Evolutionary conservation across 2,888 invertebrate genomes (phyloP).

Genomic region (Eupelmus urozonus): DNA sequence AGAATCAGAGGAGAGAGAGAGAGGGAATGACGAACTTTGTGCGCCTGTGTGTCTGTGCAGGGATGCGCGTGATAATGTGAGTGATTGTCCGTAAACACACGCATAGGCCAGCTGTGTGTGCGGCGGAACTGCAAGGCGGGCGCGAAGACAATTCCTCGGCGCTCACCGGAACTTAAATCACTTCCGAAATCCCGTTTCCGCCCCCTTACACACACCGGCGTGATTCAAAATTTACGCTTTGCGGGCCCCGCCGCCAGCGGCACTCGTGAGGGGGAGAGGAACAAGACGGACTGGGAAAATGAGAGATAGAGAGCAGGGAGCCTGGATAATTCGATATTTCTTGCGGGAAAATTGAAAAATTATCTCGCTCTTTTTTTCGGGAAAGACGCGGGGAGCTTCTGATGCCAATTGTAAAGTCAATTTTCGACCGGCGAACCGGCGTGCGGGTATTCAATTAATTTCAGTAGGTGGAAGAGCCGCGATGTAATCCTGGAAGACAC

Average conservation of each 20-base stretch:
- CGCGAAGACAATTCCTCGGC: constrained; percentile 51
- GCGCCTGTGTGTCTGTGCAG: background rate
- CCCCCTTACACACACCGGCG: constrained; percentile 48
- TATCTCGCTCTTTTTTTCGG: background rate
- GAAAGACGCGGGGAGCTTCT: too few species aligned
- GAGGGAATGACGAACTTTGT: background rate
- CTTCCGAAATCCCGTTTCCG: constrained; percentile 58
- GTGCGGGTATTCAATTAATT: constrained; percentile 37
- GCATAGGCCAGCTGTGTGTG: background rate
- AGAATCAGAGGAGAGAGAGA: background rate
- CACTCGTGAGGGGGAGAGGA: background rate
- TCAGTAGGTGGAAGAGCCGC: background rate
- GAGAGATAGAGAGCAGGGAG: background rate
- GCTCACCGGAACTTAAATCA: constrained; percentile 58
- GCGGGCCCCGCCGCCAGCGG: constrained; percentile 4
- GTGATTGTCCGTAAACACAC: constrained; percentile 35
- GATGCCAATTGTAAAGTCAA: constrained; percentile 47
- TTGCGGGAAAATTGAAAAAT: constrained; percentile 48
- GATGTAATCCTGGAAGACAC: background rate
- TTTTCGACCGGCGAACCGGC: constrained; percentile 1
- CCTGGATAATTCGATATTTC: constrained; percentile 55
- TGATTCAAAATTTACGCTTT: constrained; percentile 58
- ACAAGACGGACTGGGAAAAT: constrained; percentile 1
- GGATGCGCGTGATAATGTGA: constrained; percentile 35
- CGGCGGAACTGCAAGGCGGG: constrained; percentile 31